Base-by-base conservation (phyloP, 2,888 invertebrate genomes). In the Volucella inanis region DNA sequence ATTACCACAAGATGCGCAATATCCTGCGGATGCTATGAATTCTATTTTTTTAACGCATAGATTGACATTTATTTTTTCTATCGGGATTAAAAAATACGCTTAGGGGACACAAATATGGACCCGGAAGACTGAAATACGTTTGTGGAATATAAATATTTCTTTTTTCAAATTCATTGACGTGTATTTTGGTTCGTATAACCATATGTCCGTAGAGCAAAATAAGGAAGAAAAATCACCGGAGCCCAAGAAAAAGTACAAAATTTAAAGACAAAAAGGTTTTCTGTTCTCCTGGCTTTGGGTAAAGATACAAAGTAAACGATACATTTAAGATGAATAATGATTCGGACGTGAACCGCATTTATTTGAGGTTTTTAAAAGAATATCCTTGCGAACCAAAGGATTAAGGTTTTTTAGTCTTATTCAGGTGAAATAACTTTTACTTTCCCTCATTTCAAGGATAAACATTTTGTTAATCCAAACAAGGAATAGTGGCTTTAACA, bases 291-390 rank as follows among this genome's bases (percentile, higher is more conserved):
- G 47, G 18, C 31, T 41, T 11, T 3, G 39, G 50, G 41, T 49
- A 59, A 52, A 49, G 55, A 82, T 50, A 68, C 72, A 64, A 62
- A 68, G 74, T 78, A 83, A 79, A 84, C 84, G 84, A 47, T 70
- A 79, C 67, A 84, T 80, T 84, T 55, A 54, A 71, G 61, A 76
- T 76, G 84, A 84, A 76, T 75, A 79, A 84, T 84, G 79, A 75
- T 71, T 55, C 45, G 45, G 47, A 79, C 84, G 84, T 79, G 84
- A 75, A 49, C 43, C 45, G 79, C 65, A 79, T 76, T 80, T 62
- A 38, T 62, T 52, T 72, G 65, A 47, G 41, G 59, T 62, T 72
- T 67, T 8, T 55, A 41, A 38, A 43, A 70, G 49, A 54, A 50
- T 0, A 31, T 31, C 31, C 31, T 31, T 31, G 6, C 31, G 6